Conservation (phyloP, 92 coral and sea anemone genomes). For the Blastomussa wellsi region DNA sequence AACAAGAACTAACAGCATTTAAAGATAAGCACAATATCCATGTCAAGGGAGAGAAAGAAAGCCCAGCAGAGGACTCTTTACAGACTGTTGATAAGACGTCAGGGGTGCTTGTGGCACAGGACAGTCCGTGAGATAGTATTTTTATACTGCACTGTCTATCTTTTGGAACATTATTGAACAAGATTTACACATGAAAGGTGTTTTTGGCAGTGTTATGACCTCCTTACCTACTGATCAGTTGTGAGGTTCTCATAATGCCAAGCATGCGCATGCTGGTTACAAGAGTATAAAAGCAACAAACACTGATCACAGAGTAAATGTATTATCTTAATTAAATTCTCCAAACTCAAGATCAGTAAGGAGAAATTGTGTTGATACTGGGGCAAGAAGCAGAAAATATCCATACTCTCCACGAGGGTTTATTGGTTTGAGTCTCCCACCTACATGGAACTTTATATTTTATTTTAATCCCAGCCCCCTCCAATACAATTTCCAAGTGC, state of each 20-base stretch:
- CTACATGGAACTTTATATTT: too few species aligned
- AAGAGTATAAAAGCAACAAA: background rate
- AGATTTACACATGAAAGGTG: too few species aligned
- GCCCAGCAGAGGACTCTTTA: slow-evolving; percentile 39
- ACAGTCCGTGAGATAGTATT: slow-evolving; percentile 29
- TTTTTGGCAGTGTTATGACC: background rate
- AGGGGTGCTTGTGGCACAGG: slow-evolving; percentile 77
- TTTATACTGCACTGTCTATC: background rate
- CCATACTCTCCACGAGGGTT: too few species aligned
- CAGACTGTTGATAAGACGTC: slow-evolving; percentile 69
- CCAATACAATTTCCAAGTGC: too few species aligned
- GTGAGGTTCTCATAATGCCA: background rate
- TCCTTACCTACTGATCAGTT: background rate
- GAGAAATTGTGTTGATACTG: background rate
- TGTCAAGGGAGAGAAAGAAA: slow-evolving; percentile 71
- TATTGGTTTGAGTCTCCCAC: too few species aligned
- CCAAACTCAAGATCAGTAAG: background rate
- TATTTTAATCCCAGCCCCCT: too few species aligned
- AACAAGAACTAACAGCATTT: slow-evolving; percentile 64
- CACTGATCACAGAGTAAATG: background rate
- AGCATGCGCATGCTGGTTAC: background rate
- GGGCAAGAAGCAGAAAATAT: background rate
- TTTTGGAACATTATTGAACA: background rate
- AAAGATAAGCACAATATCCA: slow-evolving; percentile 79
- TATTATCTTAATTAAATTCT: background rate